Evolutionary conservation across 92 coral and sea anemone species (phyloP), one percentile per base, ranked within the genome.

Genomic region (Parazoanthus atlanticus): DNA sequence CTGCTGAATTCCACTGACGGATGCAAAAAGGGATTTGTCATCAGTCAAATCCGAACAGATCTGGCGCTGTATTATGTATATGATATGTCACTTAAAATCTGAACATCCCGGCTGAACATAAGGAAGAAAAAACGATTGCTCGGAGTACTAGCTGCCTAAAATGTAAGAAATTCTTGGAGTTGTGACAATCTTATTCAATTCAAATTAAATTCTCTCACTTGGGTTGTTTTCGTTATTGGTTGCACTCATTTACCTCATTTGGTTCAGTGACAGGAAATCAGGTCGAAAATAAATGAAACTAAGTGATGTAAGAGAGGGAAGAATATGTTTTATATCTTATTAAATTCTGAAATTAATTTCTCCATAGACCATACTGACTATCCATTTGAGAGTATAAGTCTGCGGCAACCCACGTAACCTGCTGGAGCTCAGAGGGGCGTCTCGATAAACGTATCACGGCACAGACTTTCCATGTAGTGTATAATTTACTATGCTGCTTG

Each of bases 11-110:
- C 52, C 28, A 33, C 30, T 34, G 15, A 31, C 43, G 43, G 79
- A 33, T 34, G n/a, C 43, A 74, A 74, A 30, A 40, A 36, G 43
- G 11, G 26, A 74, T 71, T 75, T 75, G 79, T 21, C 52, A 75
- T 75, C 47, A 75, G 79, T 36, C 12, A 75, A 75, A 31, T 74
- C 78, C 47, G n/a, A 34, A 31, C 36, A 74, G 74, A 74, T 34
- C n/a, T 74, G 21, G 49, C 79, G 26, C 26, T 34, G n/a, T n/a
- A n/a, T n/a, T n/a, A n/a, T n/a, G 79, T 36, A 38, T 16, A 23
- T 33, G 26, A 23, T 15, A 75, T 19, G 79, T 3, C 26, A 19
- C 28, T 75, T 34, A 38, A 11, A 36, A 36, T 36, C 40, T 36
- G 28, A 75, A 5, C 28, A 34, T 36, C 38, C 38, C 38, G 1